Conservation (phyloP, 1,140 invertebrate species). For the Araneus ventricosus region DNA sequence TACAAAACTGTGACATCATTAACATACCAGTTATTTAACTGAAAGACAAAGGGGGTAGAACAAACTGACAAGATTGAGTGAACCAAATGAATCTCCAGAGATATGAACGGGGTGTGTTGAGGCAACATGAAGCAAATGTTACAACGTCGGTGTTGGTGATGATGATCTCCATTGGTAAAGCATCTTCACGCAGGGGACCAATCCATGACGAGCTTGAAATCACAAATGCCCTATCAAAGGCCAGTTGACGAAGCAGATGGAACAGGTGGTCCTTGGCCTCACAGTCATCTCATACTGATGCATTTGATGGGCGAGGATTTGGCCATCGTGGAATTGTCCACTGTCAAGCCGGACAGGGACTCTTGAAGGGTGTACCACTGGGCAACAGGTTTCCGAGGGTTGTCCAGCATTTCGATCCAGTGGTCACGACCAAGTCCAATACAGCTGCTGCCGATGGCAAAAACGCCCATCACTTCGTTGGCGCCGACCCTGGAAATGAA, state of each 20-base stretch:
- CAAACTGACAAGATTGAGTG: background rate
- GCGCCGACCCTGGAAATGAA: conserved; percentile 86
- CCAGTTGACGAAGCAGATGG: conserved; percentile 4
- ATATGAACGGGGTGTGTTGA: background rate
- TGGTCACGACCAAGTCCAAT: conserved; percentile 91
- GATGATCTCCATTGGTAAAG: conserved; percentile 48
- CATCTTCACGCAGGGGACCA: conserved; percentile 45
- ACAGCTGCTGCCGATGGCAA: conserved; percentile 88
- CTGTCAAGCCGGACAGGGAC: conserved; percentile 80
- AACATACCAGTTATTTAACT: background rate
- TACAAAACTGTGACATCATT: no score
- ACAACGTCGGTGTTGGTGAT: background rate
- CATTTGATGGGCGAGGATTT: conserved; percentile 69
- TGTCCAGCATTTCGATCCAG: conserved; percentile 94
- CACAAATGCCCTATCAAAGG: conserved; percentile 54
- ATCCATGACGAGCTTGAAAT: background rate
- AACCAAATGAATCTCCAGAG: conserved; percentile 13
- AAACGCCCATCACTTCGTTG: conserved; percentile 92
- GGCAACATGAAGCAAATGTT: conserved; percentile 11
- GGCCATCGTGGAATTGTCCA: conserved; percentile 82
- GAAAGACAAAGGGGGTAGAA: background rate
- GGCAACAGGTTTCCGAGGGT: conserved; percentile 89
- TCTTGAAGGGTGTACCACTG: conserved; percentile 92
- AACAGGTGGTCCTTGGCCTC: background rate
- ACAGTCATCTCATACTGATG: conserved; percentile 74